Percentiles rank a stretch among this genome's conserved stretches.
Evolutionary conservation across 2,113 vertebrate species (phyloP).

Genomic region (Amphilophus citrinellus): DNA sequence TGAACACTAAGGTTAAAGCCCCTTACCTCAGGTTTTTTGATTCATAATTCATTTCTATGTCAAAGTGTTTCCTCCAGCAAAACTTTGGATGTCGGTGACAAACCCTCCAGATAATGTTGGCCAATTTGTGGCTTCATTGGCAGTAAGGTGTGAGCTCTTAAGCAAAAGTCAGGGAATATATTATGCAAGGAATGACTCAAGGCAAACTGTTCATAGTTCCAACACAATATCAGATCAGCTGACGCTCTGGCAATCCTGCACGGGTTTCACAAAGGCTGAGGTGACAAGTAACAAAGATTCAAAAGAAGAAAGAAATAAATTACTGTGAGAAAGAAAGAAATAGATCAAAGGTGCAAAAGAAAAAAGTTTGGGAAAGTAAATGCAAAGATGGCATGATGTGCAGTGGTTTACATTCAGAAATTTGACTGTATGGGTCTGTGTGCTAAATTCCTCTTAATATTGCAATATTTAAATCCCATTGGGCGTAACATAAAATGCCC

Average conservation of each 20-base stretch:
- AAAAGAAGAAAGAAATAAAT: no score
- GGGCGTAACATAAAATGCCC: background rate
- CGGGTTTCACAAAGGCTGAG: background rate
- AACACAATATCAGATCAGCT: background rate
- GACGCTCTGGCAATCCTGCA: background rate
- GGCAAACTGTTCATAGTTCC: no score
- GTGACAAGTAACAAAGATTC: no score
- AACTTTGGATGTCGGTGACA: background rate
- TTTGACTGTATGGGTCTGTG: background rate
- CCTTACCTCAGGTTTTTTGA: slow-evolving; percentile 5
- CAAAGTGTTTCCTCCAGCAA: slow-evolving; percentile 8
- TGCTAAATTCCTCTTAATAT: background rate
- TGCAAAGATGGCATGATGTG: no score
- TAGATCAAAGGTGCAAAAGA: no score
- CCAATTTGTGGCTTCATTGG: background rate
- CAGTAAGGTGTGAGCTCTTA: background rate
- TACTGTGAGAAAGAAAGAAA: no score
- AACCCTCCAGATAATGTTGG: background rate
- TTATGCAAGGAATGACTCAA: background rate
- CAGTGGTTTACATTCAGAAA: background rate
- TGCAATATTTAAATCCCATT: background rate
- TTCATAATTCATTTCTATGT: slow-evolving; percentile 24
- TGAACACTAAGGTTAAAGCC: slow-evolving; percentile 22
- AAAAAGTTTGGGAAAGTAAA: no score
- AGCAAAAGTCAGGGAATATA: background rate